Conservation (phyloP, 2,888 invertebrate genomes). For the Plebejus argus region DNA sequence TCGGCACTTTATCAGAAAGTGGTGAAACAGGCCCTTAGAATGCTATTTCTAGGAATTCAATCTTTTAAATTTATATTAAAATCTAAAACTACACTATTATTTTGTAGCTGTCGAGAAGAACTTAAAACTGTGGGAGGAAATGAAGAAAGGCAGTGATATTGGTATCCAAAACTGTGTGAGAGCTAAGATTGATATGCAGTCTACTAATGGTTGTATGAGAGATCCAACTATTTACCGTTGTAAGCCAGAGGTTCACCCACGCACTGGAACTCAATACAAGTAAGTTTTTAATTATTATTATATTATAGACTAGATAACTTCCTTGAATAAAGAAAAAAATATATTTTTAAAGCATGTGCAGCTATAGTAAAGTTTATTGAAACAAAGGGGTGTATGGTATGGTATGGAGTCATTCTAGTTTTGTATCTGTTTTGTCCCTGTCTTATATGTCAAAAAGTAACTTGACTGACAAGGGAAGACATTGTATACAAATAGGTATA, state of each 20-base stretch:
- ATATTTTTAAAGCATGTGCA: too few relatives aligned
- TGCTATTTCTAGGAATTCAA: background rate
- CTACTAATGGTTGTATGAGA: constrained; percentile 96
- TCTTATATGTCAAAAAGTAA: background rate
- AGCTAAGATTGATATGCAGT: constrained; percentile 98
- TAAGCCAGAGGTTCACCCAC: constrained; percentile 96
- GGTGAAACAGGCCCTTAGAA: background rate
- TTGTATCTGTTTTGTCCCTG: background rate
- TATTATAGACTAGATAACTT: background rate
- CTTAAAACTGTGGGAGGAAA: constrained; percentile 94
- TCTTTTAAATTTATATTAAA: constrained; percentile 74
- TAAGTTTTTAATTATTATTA: constrained; percentile 56
- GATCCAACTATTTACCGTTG: constrained; percentile 99
- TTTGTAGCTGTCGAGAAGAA: constrained; percentile 90
- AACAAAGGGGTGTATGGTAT: too few relatives aligned
- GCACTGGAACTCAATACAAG: constrained; percentile 97
- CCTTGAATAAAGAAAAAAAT: background rate
- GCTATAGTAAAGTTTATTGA: too few relatives aligned
- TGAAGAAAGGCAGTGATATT: constrained; percentile 89
- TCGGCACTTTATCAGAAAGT: too few relatives aligned
- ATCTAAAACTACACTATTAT: background rate
- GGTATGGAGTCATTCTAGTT: background rate
- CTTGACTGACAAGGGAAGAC: background rate
- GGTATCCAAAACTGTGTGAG: constrained; percentile 97
- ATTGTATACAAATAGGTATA: too few relatives aligned